Evolutionary conservation across 2,113 vertebrate species (phyloP).

Genomic region (Sebastes fasciatus): DNA sequence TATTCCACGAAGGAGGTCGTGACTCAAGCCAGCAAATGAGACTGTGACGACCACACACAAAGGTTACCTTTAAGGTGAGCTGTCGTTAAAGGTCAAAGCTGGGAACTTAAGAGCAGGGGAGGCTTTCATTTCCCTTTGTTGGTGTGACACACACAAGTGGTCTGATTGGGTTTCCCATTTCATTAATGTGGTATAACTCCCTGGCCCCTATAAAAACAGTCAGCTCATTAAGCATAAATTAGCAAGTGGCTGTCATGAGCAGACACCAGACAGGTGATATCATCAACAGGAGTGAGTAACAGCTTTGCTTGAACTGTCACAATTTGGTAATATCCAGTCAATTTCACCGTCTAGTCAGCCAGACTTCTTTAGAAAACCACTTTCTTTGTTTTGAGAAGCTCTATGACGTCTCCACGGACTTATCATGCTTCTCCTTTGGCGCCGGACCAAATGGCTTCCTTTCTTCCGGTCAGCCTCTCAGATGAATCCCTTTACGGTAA

Average conservation of each 20-base stretch:
- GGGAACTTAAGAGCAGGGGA: constrained; percentile 44
- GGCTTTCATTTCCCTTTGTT: constrained; percentile 63
- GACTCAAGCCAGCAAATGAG: constrained; percentile 69
- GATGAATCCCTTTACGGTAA: constrained; percentile 81
- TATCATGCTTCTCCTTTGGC: constrained; percentile 69
- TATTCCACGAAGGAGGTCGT: constrained; percentile 47
- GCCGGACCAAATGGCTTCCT: constrained; percentile 66
- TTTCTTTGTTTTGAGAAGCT: constrained; percentile 67
- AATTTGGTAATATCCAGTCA: constrained; percentile 63
- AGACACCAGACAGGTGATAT: constrained; percentile 67
- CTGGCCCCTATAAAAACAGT: constrained; percentile 2
- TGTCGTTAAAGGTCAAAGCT: constrained; percentile 51
- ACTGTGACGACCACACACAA: constrained; percentile 56
- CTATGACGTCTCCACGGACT: constrained; percentile 70
- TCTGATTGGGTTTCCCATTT: constrained; percentile 52
- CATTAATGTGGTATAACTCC: constrained; percentile 53
- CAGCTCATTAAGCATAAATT: constrained; percentile 43
- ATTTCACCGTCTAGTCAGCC: constrained; percentile 56
- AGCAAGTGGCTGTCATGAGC: constrained; percentile 33
- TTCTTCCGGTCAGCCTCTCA: constrained; percentile 80
- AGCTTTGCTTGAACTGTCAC: constrained; percentile 35
- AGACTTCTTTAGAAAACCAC: constrained; percentile 58
- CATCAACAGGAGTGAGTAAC: constrained; percentile 63
- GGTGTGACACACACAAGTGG: constrained; percentile 59
- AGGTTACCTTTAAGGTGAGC: constrained; percentile 56